Evolutionary conservation across 2,797 vertebrate species (phyloP).

Genomic region (Xerus rutilus): DNA sequence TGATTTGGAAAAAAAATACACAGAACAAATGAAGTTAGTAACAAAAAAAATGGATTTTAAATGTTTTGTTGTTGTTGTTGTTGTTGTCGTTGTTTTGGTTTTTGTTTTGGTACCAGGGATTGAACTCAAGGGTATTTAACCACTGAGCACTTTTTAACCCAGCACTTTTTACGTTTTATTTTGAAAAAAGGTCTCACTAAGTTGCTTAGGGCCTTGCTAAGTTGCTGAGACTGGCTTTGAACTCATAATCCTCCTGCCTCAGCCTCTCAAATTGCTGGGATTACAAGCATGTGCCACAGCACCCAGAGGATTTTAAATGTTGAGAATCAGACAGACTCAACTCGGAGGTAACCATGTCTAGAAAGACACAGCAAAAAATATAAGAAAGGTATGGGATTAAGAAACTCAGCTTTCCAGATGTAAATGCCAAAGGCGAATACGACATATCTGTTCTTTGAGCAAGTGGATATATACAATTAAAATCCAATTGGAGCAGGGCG

Average conservation of each 20-base stretch:
- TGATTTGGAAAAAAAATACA: conserved; percentile 34
- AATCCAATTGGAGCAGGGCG: not conserved
- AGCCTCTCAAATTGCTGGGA: too few relatives aligned
- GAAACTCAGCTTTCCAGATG: not conserved
- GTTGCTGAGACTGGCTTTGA: too few relatives aligned
- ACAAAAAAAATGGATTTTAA: not conserved
- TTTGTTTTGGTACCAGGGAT: too few relatives aligned
- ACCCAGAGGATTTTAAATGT: not conserved
- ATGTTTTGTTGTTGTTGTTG: not conserved
- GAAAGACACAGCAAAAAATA: not conserved
- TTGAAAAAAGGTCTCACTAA: too few relatives aligned
- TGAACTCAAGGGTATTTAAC: too few relatives aligned
- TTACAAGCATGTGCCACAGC: too few relatives aligned
- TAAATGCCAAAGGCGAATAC: not conserved
- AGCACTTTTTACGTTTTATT: too few relatives aligned
- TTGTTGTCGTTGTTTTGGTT: too few relatives aligned
- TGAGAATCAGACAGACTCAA: not conserved
- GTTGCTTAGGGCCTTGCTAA: too few relatives aligned
- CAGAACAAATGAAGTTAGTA: not conserved
- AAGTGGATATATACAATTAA: conserved; percentile 48
- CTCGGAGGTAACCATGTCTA: not conserved
- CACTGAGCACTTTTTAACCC: too few relatives aligned
- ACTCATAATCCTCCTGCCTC: too few relatives aligned
- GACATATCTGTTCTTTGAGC: not conserved
- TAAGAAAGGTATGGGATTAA: not conserved